These are phyloP conservation scores for Ditylenchus dipsaci DNA, from an alignment of 1,140 invertebrate species.

Conservation along the genomic window DNA sequence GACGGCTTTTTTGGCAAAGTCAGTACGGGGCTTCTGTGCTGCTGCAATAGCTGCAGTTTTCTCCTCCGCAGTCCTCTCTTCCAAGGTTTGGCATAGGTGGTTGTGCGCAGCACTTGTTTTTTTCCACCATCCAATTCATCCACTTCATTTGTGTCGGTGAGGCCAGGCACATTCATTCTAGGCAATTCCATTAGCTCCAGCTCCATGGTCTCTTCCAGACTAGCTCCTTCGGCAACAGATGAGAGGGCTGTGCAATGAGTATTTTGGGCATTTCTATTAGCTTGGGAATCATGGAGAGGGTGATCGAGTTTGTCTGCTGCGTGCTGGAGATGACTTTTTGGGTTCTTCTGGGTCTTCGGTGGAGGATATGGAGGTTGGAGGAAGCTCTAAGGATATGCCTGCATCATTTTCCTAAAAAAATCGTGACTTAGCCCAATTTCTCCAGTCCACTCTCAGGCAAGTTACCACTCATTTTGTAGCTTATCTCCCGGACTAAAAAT, in stretches of 20 bases:
- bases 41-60: slow-evolving; percentile 7
- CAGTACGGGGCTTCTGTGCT: slow-evolving; percentile 33
- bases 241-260: not conserved
- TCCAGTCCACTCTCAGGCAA: too few species aligned
- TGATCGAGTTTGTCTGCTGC: not conserved
- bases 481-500: too few species aligned
- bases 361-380: too few species aligned
- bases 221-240: not conserved
- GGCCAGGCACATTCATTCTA: not conserved
- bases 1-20: slow-evolving; percentile 49
- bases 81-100: slow-evolving; percentile 12
- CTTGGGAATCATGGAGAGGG: not conserved
- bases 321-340: too few species aligned
- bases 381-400: too few species aligned
- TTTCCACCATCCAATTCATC: not conserved
- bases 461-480: too few species aligned
- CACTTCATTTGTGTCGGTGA: not conserved
- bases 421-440: too few species aligned
- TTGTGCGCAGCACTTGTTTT: not conserved
- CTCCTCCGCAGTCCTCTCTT: slow-evolving; percentile 19
- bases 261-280: not conserved
- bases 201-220: not conserved
- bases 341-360: too few species aligned
- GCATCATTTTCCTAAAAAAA: too few species aligned
- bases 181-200: not conserved